These are phyloP conservation scores for Thamnaconus septentrionalis DNA, from an alignment of 2,113 vertebrate genomes.

Conservation along the genomic window DNA sequence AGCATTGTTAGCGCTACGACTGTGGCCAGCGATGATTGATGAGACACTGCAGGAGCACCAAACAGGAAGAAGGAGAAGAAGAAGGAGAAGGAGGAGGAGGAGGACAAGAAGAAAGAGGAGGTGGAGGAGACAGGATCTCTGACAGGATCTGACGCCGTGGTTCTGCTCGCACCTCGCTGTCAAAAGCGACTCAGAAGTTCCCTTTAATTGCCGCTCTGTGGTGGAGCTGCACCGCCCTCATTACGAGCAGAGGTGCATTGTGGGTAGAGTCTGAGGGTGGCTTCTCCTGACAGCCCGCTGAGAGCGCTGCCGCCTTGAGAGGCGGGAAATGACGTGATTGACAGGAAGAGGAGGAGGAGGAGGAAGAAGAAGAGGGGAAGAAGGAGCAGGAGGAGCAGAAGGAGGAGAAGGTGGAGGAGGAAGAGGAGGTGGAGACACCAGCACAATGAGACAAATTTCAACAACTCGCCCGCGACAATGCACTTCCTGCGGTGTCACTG, in stretches of 20 bases:
- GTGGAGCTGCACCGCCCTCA: constrained; percentile 54
- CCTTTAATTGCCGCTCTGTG: constrained; percentile 47
- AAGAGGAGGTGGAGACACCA: not conserved
- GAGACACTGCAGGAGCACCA: too few species aligned
- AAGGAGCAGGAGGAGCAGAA: not conserved
- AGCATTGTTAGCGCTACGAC: too few species aligned
- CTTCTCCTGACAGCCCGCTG: constrained; percentile 31
- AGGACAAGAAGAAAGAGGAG: too few species aligned
- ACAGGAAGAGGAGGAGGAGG: constrained; percentile 28
- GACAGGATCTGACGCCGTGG: constrained; percentile 15
- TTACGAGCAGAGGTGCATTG: constrained; percentile 52
- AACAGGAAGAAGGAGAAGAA: too few species aligned
- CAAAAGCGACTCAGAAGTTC: constrained; percentile 33
- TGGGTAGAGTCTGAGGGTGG: constrained; percentile 51
- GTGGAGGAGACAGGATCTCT: constrained; percentile 24
- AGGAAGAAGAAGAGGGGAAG: not conserved
- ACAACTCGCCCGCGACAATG: too few species aligned
- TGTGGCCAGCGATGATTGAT: too few species aligned
- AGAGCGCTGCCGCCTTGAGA: constrained; percentile 54
- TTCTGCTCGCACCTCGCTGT: constrained; percentile 27
- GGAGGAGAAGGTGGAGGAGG: not conserved
- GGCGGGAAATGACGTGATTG: not conserved
- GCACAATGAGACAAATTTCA: not conserved
- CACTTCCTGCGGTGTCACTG: too few species aligned
- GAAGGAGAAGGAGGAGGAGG: too few species aligned